Conservation (phyloP, 2,113 vertebrate genomes). For the Rhinopomastus cyanomelas region DNA sequence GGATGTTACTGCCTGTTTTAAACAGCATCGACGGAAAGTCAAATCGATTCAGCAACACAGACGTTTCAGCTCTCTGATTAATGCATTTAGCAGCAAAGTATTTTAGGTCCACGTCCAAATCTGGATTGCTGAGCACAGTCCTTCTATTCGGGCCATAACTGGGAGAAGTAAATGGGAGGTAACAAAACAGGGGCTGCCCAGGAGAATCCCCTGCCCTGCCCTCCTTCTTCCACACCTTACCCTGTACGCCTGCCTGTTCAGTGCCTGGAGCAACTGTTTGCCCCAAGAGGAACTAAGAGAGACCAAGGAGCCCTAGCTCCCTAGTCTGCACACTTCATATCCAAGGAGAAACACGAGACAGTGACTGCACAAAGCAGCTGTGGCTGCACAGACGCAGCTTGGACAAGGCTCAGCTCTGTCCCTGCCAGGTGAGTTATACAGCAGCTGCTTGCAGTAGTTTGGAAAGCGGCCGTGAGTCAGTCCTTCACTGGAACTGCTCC, state of each 20-base stretch:
- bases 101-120: not conserved
- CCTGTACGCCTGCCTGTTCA: fast-evolving
- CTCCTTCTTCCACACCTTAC: not conserved
- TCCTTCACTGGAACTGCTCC: not conserved
- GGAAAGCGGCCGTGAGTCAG: not conserved
- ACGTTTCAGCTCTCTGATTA: not conserved
- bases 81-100: not conserved
- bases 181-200: not conserved
- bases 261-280: not conserved
- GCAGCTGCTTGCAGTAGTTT: not conserved
- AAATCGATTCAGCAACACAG: not conserved
- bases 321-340: not conserved
- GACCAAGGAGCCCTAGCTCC: not conserved
- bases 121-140: not conserved
- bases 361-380: not conserved
- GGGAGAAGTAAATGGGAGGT: not conserved
- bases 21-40: not conserved
- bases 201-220: not conserved
- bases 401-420: not conserved
- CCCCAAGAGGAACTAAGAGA: not conserved
- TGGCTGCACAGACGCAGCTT: not conserved
- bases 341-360: not conserved
- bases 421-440: not conserved
- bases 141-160: not conserved
- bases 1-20: not conserved